Conservation (phyloP, 2,888 invertebrate genomes). For the Oxystoma pomonae region DNA sequence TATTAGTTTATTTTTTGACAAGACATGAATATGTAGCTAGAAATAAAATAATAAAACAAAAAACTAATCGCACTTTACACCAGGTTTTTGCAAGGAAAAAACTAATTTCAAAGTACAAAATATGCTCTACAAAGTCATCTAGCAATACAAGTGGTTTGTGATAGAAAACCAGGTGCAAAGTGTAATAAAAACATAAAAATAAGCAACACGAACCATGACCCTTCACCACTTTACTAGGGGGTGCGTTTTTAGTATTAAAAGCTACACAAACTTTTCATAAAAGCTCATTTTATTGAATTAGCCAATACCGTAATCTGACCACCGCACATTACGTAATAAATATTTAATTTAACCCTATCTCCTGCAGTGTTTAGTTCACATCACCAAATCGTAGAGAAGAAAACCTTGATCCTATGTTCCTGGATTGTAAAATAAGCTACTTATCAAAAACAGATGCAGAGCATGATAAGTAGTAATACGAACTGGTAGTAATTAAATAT, state of each 20-base stretch:
- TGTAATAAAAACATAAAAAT: background rate
- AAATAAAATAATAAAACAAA: background rate
- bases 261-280: conserved; percentile 22
- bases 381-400: background rate
- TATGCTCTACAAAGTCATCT: background rate
- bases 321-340: too few relatives aligned
- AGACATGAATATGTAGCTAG: too few relatives aligned
- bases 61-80: background rate
- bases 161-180: background rate
- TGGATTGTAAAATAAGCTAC: background rate
- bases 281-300: background rate
- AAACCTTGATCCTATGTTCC: background rate
- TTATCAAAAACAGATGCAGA: background rate
- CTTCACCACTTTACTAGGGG: background rate
- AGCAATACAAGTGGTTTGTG: background rate
- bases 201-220: background rate
- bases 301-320: background rate
- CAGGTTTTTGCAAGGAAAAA: too few relatives aligned
- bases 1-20: too few relatives aligned
- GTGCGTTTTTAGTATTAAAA: conserved; percentile 17
- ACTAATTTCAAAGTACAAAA: background rate
- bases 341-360: background rate
- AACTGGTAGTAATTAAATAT: too few relatives aligned
- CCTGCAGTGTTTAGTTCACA: background rate
- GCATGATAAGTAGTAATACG: too few relatives aligned